These are phyloP conservation scores for Tarsius wallacei DNA, from an alignment of 2,797 vertebrate species.

Conservation along the genomic window DNA sequence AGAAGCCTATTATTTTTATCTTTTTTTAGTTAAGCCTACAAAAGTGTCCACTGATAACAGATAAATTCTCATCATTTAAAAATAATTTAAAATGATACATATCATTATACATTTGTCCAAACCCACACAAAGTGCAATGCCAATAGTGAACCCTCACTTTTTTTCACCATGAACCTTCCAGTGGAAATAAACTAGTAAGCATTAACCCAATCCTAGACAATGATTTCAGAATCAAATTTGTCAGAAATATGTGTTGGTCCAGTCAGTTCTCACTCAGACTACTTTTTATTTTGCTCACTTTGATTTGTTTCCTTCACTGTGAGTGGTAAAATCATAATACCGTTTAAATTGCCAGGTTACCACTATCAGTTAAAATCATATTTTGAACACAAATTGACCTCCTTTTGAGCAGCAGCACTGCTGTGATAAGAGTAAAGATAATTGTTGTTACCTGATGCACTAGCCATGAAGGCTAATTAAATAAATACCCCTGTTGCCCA, in stretches of 20 bases:
- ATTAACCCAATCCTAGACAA: neutral
- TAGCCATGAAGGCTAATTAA: slow-evolving; percentile 68
- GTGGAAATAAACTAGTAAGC: neutral
- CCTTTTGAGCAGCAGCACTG: slow-evolving; percentile 19
- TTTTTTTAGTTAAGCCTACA: neutral
- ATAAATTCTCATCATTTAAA: neutral
- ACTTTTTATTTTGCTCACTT: neutral
- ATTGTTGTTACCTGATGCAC: slow-evolving; percentile 29
- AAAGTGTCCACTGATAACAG: neutral
- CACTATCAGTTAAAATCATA: slow-evolving; percentile 44
- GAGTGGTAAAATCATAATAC: neutral
- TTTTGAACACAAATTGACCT: slow-evolving; percentile 60
- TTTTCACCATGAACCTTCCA: neutral
- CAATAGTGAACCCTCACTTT: neutral
- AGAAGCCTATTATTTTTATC: neutral
- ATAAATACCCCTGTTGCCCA: slow-evolving; percentile 37
- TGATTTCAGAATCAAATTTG: neutral
- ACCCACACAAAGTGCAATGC: neutral
- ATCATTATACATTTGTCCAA: neutral
- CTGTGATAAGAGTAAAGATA: slow-evolving; percentile 53
- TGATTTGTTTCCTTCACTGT: neutral
- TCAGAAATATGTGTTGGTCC: neutral
- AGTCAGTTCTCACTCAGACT: neutral
- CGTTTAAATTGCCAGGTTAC: neutral
- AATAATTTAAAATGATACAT: neutral